Evolutionary conservation across 2,113 vertebrate species (phyloP).

Genomic region (Daubentonia madagascariensis): DNA sequence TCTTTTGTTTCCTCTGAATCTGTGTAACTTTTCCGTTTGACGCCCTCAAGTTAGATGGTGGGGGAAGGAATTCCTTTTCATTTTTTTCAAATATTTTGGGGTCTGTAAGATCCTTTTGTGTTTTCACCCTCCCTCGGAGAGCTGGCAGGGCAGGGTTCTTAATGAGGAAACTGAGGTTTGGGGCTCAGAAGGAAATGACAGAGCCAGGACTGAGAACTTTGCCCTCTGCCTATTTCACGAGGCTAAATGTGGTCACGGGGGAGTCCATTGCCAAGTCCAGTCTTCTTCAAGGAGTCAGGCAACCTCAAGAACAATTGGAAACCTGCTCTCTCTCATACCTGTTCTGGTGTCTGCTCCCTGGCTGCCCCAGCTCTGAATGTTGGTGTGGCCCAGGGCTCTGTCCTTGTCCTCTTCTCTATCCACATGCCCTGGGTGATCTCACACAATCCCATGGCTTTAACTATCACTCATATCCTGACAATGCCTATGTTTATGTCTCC

Average conservation of each 20-base stretch:
- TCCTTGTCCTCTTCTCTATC: not conserved
- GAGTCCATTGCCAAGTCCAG: not conserved
- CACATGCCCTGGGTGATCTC: not conserved
- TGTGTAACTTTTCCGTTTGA: not conserved
- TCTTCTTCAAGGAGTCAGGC: not conserved
- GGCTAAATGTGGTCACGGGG: not conserved
- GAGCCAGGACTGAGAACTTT: not conserved
- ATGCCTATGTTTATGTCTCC: not conserved
- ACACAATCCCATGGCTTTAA: not conserved
- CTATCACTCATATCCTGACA: not conserved
- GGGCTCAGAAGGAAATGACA: not conserved
- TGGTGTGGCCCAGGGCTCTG: not conserved
- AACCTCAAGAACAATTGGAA: not conserved
- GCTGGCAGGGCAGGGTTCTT: not conserved
- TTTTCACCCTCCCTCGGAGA: not conserved
- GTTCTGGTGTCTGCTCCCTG: not conserved
- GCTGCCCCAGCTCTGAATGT: not conserved
- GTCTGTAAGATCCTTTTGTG: not conserved
- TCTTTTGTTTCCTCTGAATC: not conserved
- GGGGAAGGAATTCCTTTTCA: not conserved
- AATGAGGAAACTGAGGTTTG: not conserved
- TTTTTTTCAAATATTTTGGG: not conserved
- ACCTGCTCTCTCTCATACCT: not conserved
- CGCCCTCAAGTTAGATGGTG: not conserved
- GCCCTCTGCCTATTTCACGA: not conserved